These are phyloP conservation scores for Galaxea fascicularis DNA, from an alignment of 92 coral and sea anemone species.

Conservation along the genomic window DNA sequence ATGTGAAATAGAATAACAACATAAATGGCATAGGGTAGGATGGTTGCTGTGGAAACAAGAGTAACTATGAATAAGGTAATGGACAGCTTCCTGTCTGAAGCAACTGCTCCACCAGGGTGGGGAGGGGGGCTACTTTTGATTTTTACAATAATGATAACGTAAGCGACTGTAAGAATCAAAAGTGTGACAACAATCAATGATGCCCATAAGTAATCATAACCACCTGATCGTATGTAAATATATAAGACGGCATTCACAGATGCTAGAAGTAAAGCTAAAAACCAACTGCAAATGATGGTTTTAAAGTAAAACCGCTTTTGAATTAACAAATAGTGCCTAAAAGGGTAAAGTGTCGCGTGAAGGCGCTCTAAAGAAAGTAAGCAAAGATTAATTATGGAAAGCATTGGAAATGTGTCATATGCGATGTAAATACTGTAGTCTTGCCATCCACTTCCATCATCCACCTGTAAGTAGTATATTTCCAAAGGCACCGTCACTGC, in stretches of 20 bases:
- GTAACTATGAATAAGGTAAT: conserved; percentile 17
- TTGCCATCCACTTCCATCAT: neutral
- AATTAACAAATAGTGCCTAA: conserved; percentile 2
- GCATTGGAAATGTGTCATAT: neutral
- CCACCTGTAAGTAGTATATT: neutral
- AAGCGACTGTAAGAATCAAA: neutral
- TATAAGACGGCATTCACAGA: neutral
- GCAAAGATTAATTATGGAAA: neutral
- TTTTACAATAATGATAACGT: neutral
- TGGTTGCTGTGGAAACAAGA: neutral
- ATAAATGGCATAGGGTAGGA: neutral
- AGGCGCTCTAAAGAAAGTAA: conserved; percentile 2
- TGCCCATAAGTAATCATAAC: neutral
- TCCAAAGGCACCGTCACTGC: neutral
- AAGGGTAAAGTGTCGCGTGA: conserved; percentile 17
- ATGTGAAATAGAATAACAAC: neutral
- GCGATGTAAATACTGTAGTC: neutral
- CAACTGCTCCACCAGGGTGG: neutral
- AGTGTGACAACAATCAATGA: neutral
- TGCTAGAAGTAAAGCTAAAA: neutral
- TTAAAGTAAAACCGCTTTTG: neutral
- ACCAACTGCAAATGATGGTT: neutral
- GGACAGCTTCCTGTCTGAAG: conserved; percentile 3
- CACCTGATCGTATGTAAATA: neutral
- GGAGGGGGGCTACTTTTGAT: neutral